Base-by-base conservation (phyloP, 2,888 invertebrate species). In the Meteorus colon region DNA sequence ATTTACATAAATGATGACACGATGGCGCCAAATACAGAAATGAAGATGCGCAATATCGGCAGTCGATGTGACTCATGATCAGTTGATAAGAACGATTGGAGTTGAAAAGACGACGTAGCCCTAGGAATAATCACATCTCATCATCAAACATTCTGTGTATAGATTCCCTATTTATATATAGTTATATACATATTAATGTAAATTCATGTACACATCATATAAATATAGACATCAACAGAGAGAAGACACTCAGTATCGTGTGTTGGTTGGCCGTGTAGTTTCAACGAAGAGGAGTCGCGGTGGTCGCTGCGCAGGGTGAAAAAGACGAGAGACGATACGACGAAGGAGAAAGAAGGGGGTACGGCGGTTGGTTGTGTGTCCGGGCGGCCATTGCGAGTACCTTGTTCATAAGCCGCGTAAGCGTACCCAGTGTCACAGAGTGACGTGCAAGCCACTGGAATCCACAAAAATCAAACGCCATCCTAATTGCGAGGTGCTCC, bases 331-430 rank as follows among this genome's bases (percentile, higher is more conserved):
- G 62, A 67, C 48, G 27, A 65, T 48, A 66, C 60, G 75, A 63
- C 59, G 74, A 72, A 74, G 78, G 78, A 80, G 80, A 78, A 79
- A 55, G 55, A 78, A 81, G 75, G 80, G 79, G 81, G 80, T 81
- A 83, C 83, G 86, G 86, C 85, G 85, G 84, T 85, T 83, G 78
- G 80, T 65, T 19, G 65, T 19, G 65, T 34, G 79, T 85, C 84
- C 84, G 83, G 84, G 84, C 86, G 83, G 86, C 86, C 87, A 86
- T 87, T 87, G 85, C 83, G 84, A 84, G 84, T 86, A 85, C 83
- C 83, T 84, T 84, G 85, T 85, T 77, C 82, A 83, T 84, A 79
- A 85, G 81, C 82, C 84, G 85, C 84, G 84, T 84, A 83, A 82
- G 84, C 74, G 51, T 72, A 41, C 66, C 68, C 59, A 81, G 79